Base-by-base conservation (phyloP, 2,113 vertebrate genomes). In the Pterocles orientalis region DNA sequence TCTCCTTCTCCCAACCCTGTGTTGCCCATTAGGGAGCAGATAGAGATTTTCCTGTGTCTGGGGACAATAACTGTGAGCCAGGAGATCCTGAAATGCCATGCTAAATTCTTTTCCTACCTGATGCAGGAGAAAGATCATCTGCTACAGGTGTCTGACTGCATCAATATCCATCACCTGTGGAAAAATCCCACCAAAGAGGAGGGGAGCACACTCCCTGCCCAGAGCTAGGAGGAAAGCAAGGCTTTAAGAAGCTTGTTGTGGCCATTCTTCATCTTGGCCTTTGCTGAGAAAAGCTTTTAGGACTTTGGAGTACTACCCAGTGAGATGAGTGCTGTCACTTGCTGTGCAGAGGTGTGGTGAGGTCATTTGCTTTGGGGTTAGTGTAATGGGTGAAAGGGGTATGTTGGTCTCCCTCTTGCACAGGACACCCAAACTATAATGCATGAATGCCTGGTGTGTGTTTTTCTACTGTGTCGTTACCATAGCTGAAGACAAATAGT, bases 371-470 rank as follows among this genome's bases (percentile, higher is more conserved):
- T 86, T 88, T 48, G 25, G 43, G 7, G 5, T 45, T 18, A 57
- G 23, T 4, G 3, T 28, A 33, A 20, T 7, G 29, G 51, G 15
- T 47, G 39, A 48, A 14, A 56, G 33, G 9, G 48, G n/a, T 0
- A 1, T 25, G 14, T 39, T 51, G 28, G 25, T 41, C 48, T 68
- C 24, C 31, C 14, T 33, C 47, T 80, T 62, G 39, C 20, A 13
- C 33, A 50, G 54, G 43, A 33, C 18, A 13, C 12, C 14, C 34
- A 18, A 61, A 6, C 25, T 9, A 3, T 15, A 5, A 20, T 54
- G 9, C 7, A 4, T 8, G 5, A 0, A 1, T 16, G 9, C 6
- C 66, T 64, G 28, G 5, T 28, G 21, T 56, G 0, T 20, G 2
- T 60, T 45, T 73, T 48, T 54, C 26, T 87, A 6, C 7, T 39